Percentiles rank a stretch among this genome's conserved stretches.
phyloP scores from a whole-genome alignment of 1,140 invertebrate species.

The Littorina saxatilis region DNA sequence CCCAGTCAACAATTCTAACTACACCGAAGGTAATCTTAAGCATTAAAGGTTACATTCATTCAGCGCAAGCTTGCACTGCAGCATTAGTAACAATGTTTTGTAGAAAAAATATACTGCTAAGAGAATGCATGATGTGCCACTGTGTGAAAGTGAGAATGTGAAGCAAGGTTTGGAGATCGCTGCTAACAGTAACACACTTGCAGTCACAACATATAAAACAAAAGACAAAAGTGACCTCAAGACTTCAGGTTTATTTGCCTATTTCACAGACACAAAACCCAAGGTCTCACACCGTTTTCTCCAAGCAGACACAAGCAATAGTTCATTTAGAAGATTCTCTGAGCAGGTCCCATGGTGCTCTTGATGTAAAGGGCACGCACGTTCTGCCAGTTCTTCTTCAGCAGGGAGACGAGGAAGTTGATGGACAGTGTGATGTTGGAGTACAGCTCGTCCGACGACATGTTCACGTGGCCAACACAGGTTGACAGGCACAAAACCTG shows the following conservation, averaged over 20 bases:
- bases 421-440: conserved; percentile 97
- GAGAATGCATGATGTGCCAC: no score
- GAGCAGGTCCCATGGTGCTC: conserved; percentile 97
- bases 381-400: conserved; percentile 99
- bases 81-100: no score
- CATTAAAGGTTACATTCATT: no score
- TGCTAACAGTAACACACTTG: no score
- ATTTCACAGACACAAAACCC: conserved; percentile 82
- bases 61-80: no score
- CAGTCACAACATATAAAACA: no score
- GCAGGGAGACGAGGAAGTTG: conserved; percentile 98
- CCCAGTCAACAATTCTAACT: no score
- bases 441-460: conserved; percentile 95
- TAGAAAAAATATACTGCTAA: no score
- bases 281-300: not conserved
- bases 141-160: no score
- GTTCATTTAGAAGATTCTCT: conserved; percentile 93
- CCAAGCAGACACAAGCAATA: not conserved
- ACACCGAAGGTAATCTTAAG: no score
- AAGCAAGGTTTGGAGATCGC: no score
- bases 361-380: conserved; percentile 99
- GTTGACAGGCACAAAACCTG: conserved; percentile 98
- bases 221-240: not conserved
- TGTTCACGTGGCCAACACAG: conserved; percentile 98
- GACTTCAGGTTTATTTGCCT: not conserved